Base-by-base conservation (phyloP, 2,888 invertebrate species). In the Oscheius sp. region DNA sequence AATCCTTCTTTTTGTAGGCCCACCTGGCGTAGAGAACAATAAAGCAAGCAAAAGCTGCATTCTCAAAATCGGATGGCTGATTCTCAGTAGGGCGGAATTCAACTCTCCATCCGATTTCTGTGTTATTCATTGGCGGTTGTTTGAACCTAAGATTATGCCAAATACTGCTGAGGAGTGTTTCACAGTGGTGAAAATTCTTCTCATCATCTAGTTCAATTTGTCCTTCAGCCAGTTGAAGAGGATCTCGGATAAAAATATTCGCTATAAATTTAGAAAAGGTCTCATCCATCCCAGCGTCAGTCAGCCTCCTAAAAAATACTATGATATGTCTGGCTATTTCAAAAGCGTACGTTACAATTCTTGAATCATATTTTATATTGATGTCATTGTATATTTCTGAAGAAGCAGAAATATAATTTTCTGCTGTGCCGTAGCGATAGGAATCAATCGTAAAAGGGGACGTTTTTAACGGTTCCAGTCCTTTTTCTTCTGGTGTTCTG, bases 1-100 rank as follows among this genome's bases (percentile, higher is more conserved):
- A 17, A 6, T n/a, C 17, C 17, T 6, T 12, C 4, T n/a, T n/a
- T 42, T 20, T 17, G 52, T 96, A 88, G 12, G 31, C 57, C n/a
- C 58, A 82, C 81, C 85, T 65, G 0, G 98, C 98, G 73, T 99
- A 90, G 55, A 99, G 90, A 20, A 98, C 97, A n/a, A 99, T 92
- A 88, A 99, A 99, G 87, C 95, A 95, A 20, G 95, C 95, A 84
- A 94, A 93, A 3, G 98, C 98, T 0, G 98, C 97, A 89, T 99
- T 99, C 89, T 99, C 98, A 89, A 98, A 98, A 89, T 98, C 97
- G 0, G 98, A 97, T 80, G 98, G 91, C 88, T 99, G 98, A 25
- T 95, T 93, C 68, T 79, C 96, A 87, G 97, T 97, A 45, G 98
- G 97, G 29, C 98, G 91, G 90, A 99, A 99, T 90, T 99, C 98